Base-by-base conservation (phyloP, 1,140 invertebrate genomes). In the Drosophila albomicans region DNA sequence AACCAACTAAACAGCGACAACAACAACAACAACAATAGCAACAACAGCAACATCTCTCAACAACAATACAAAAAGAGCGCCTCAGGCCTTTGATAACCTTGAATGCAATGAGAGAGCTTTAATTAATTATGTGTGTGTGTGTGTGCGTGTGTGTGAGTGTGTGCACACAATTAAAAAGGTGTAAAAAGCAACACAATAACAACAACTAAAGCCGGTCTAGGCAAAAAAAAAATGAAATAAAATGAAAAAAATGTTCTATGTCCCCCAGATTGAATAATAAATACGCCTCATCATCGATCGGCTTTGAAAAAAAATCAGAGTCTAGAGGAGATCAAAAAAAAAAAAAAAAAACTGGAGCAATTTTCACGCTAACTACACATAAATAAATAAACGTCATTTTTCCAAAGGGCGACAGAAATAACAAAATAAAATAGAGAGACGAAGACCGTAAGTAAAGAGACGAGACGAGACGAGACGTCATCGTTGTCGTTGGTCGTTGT, bases 41-140 rank as follows among this genome's bases (percentile, higher is more conserved):
- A 38, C 20, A 48, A 5, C 28, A 62, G 15, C 30, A 66, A 41
- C 59, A 38, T n/a, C 32, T 16, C 20, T 56, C 30, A 63, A 51
- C 13, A 63, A 35, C 10, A 38, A 38, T 1, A 46, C 41, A 63
- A 45, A 59, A 49, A 58, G 52, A 80, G 82, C 64, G 75, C 82
- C 72, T 58, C 73, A 45, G 74, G 66, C 71, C 71, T 67, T 56
- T 67, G 76, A 58, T 80, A 88, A 88, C 84, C 84, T 88, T 88
- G 84, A 89, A 89, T 84, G 84, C 84, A 88, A 88, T 89, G 84
- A 88, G 84, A 86, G 82, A 63, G 72, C 85, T 88, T 87, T 88
- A 88, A 88, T 88, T 89, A 88, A 89, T 88, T 87, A 16, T 45
- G 35, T 32, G 41, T 45, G 51, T 51, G 48, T 48, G 62, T 30